Evolutionary conservation across 1,140 invertebrate genomes (phyloP), one percentile per base, ranked within the genome.

Genomic region (Diabrotica undecimpunctata): DNA sequence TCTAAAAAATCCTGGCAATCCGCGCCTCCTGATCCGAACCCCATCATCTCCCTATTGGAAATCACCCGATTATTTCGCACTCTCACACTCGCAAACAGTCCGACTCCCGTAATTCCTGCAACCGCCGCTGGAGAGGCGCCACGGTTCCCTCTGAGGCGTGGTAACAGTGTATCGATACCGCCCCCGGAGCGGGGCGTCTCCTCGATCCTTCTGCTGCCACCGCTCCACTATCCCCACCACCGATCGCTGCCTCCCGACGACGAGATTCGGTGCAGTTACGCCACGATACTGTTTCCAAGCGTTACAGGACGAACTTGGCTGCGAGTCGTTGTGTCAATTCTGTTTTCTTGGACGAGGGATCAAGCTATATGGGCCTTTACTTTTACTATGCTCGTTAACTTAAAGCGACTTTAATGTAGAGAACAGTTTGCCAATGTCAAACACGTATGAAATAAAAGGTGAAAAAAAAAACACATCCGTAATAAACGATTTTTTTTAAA

Each of bases 91-190:
- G 14, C 36, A 10, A 10, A 13, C 7, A 25, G 25, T 25, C 25
- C 25, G 25, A 25, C 25, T 25, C 25, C 25, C 6, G 25, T 35
- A 25, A 55, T 13, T 55, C n/a, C 10, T 10, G n/a, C 54, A 37
- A 10, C 38, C 55, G 55, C 41, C 41, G n/a, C 55, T n/a, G 36
- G 25, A 25, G 36, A n/a, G 10, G 25, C 0, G 36, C 55, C n/a
- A n/a, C 36, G 5, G 25, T 36, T 0, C 7, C 55, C n/a, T n/a
- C 10, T 57, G 41, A 57, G 55, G 55, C 55, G 55, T 57, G 37
- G 37, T 37, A 57, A 25, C 25, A 46, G 41, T 41, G 55, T 57
- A 57, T n/a, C 55, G 37, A 57, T 57, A 41, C 35, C 55, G 55
- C 55, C 55, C 25, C 36, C 55, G 37, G 36, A 37, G 55, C 35